These are phyloP conservation scores for Galerucella calmariensis DNA, from an alignment of 2,888 invertebrate genomes.

Conservation along the genomic window DNA sequence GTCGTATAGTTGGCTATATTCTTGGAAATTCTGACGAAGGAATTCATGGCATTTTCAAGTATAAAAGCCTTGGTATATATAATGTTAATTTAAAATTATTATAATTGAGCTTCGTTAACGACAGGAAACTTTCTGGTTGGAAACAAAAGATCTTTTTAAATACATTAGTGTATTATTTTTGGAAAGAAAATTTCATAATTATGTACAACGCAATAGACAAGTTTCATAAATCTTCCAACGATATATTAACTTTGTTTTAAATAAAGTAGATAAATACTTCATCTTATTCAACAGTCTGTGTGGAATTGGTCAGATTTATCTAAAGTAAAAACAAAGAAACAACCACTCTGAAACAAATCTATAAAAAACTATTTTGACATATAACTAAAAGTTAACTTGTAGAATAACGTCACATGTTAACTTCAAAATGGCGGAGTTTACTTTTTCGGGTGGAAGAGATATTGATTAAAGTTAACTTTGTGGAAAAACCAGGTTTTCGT, in stretches of 20 bases:
- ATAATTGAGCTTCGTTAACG: conserved; percentile 36
- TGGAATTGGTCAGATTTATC: too few species aligned
- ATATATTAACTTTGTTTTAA: not conserved
- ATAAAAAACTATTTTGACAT: too few species aligned
- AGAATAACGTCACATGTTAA: too few species aligned
- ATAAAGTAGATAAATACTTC: not conserved
- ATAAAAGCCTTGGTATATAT: conserved; percentile 8
- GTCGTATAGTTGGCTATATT: conserved; percentile 33
- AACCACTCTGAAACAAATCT: too few species aligned
- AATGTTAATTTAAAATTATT: conserved; percentile 20
- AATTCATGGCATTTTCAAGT: conserved; percentile 40
- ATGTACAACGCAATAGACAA: not conserved
- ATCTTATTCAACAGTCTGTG: not conserved
- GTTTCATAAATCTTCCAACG: not conserved
- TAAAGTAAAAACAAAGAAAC: too few species aligned
- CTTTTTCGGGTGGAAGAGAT: too few species aligned
- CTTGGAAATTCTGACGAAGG: conserved; percentile 42
- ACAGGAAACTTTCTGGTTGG: conserved; percentile 35
- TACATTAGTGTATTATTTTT: not conserved
- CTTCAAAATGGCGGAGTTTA: too few species aligned
- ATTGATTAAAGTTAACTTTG: too few species aligned
- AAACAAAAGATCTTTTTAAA: conserved; percentile 28
- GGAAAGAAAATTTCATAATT: not conserved
- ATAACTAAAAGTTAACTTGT: too few species aligned
- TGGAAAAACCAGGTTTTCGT: too few species aligned